phyloP scores from a whole-genome alignment of 2,888 invertebrate species.

The Patella caerulea region DNA sequence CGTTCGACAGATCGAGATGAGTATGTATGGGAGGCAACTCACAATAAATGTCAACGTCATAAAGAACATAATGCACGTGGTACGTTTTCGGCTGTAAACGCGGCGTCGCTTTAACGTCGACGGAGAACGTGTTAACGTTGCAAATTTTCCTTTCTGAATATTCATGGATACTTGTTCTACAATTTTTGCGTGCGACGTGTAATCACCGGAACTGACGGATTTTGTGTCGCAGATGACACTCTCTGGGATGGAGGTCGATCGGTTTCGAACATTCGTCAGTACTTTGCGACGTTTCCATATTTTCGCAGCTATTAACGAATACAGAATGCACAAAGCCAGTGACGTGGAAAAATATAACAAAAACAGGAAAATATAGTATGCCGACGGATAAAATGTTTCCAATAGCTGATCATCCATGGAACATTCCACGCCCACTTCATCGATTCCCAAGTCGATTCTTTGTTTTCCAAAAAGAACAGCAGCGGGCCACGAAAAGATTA shows the following conservation, averaged over 20 bases:
- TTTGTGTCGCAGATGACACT: background rate
- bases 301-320: conserved; percentile 28
- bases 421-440: conserved; percentile 15
- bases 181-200: background rate
- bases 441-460: background rate
- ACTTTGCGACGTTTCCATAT: conserved; percentile 36
- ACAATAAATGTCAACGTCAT: conserved; percentile 35
- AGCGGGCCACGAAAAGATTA: conserved; percentile 31
- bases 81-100: conserved; percentile 35
- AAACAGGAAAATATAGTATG: conserved; percentile 26
- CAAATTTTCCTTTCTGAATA: background rate
- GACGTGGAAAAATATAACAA: conserved; percentile 33
- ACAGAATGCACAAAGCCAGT: conserved; percentile 23
- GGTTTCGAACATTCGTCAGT: conserved; percentile 23
- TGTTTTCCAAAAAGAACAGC: conserved; percentile 31
- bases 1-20: conserved; percentile 28
- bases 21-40: conserved; percentile 38
- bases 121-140: background rate
- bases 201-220: background rate
- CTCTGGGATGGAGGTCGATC: conserved; percentile 4
- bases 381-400: conserved; percentile 22
- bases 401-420: conserved; percentile 17
- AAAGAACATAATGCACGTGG: conserved; percentile 39
- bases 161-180: background rate
- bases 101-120: conserved; percentile 4